These are phyloP conservation scores for Proterorhinus semilunaris DNA, from an alignment of 2,113 vertebrate genomes.

Conservation along the genomic window DNA sequence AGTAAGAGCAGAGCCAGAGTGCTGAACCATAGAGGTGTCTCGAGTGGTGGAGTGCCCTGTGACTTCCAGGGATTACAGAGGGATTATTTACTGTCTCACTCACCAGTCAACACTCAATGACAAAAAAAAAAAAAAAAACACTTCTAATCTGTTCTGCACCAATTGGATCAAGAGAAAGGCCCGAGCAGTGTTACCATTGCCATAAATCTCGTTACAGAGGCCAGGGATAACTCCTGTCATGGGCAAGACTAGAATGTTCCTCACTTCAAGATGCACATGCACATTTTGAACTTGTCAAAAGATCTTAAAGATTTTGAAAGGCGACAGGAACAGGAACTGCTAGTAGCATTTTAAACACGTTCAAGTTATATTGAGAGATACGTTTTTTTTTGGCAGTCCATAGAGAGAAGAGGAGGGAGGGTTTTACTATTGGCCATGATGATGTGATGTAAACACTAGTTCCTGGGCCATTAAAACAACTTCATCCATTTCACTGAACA, in stretches of 20 bases:
- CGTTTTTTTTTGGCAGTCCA: too few relatives aligned
- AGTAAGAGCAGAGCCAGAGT: background rate
- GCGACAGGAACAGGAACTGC: too few relatives aligned
- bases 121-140: constrained; percentile 2
- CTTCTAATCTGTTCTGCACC: background rate
- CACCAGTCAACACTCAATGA: constrained; percentile 28
- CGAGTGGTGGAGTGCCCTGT: constrained; percentile 22
- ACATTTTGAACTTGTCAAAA: too few relatives aligned
- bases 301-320: too few relatives aligned
- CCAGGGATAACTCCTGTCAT: background rate
- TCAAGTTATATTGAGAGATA: too few relatives aligned
- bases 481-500: background rate
- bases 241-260: too few relatives aligned
- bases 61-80: constrained; percentile 52
- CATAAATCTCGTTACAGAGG: background rate
- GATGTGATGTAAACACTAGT: too few relatives aligned
- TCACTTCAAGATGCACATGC: too few relatives aligned
- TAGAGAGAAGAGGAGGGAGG: too few relatives aligned
- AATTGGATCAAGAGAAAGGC: background rate
- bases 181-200: background rate
- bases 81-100: constrained; percentile 40
- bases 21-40: constrained; percentile 43
- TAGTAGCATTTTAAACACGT: too few relatives aligned
- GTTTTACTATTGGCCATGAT: too few relatives aligned
- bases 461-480: too few relatives aligned